phyloP scores from a whole-genome alignment of 2,797 vertebrate species.

The Manis pentadactyla region DNA sequence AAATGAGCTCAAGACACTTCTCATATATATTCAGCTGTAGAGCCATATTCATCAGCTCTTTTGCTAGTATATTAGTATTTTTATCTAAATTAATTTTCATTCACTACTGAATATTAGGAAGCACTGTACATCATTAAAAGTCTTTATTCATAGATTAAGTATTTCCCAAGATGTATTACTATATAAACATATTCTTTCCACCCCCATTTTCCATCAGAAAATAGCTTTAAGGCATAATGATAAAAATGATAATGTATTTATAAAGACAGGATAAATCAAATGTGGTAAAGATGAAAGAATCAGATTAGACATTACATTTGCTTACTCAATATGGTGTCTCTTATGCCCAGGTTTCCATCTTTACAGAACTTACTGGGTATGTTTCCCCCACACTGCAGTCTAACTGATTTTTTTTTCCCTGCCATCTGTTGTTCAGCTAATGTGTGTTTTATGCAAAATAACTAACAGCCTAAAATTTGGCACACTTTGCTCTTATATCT shows the following conservation, averaged over 20 bases:
- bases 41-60: neutral
- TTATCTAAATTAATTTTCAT: constrained; percentile 34
- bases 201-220: neutral
- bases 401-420: constrained; percentile 69
- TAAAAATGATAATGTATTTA: constrained; percentile 61
- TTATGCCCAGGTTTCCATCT: constrained; percentile 68
- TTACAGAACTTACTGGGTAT: constrained; percentile 60
- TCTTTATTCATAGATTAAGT: constrained; percentile 43
- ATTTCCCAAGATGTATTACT: constrained; percentile 15
- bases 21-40: neutral
- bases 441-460: constrained; percentile 71
- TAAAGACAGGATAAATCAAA: constrained; percentile 54
- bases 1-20: neutral
- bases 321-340: constrained; percentile 64
- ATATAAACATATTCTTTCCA: constrained; percentile 30
- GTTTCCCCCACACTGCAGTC: constrained; percentile 64
- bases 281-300: constrained; percentile 55
- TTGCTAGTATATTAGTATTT: neutral
- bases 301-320: constrained; percentile 65
- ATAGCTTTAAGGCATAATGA: constrained; percentile 38
- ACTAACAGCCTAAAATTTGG: constrained; percentile 60
- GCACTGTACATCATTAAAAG: neutral
- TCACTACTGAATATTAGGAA: constrained; percentile 45
- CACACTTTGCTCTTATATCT: constrained; percentile 49
- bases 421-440: constrained; percentile 74